A percentile compares a stretch with the other conserved stretches of the same genome.
These are phyloP conservation scores for Pheosia tremula DNA, from an alignment of 2,888 invertebrate genomes.

Conservation along the genomic window DNA sequence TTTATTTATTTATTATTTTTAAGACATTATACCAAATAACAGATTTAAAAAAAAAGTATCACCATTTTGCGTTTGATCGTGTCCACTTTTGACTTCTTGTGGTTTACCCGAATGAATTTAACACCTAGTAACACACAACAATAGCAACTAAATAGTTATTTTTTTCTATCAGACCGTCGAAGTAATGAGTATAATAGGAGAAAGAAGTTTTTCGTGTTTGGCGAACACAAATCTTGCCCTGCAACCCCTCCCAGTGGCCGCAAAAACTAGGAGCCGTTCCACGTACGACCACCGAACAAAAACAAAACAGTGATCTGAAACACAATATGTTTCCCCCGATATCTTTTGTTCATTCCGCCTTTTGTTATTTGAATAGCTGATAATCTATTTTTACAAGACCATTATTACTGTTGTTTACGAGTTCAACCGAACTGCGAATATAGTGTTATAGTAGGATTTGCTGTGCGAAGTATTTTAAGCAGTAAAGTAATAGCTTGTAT, in stretches of 20 bases:
- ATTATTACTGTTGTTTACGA: slow-evolving; percentile 32
- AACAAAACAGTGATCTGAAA: slow-evolving; percentile 52
- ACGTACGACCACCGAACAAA: slow-evolving; percentile 45
- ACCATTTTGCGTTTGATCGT: no score
- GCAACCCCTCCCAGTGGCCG: slow-evolving; percentile 42
- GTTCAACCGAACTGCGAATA: slow-evolving; percentile 1
- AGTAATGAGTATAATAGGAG: slow-evolving; percentile 42
- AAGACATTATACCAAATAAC: no score
- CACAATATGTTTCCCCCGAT: slow-evolving; percentile 50
- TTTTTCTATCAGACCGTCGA: slow-evolving; percentile 25
- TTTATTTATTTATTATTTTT: neutral
- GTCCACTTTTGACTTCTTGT: no score
- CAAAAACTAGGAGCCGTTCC: slow-evolving; percentile 46
- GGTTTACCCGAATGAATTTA: no score
- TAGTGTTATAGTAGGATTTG: no score
- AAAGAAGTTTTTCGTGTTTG: slow-evolving; percentile 43
- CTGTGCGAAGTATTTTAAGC: no score
- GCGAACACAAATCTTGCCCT: slow-evolving; percentile 54
- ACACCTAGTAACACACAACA: neutral
- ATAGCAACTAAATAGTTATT: neutral
- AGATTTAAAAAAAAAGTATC: no score
- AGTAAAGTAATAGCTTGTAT: no score
- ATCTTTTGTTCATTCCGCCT: slow-evolving; percentile 50
- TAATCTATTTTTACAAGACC: slow-evolving; percentile 46
- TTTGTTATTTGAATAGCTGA: slow-evolving; percentile 45